Conservation (phyloP, 2,888 invertebrate genomes). For the Orthonychiurus folsomi region DNA sequence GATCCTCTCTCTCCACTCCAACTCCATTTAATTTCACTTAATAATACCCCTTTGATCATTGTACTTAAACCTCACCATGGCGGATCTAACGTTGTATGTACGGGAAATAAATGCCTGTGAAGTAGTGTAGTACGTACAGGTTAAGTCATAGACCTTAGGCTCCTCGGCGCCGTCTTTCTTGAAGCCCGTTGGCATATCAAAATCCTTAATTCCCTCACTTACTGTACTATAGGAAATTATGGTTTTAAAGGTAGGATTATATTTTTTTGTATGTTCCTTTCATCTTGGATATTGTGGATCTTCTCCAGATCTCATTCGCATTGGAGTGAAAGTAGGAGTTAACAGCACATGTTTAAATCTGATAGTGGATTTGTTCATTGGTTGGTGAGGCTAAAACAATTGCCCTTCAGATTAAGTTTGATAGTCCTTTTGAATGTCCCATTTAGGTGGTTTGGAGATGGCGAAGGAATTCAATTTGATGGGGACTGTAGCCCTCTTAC, state of each 20-base stretch:
- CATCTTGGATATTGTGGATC: background rate
- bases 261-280: background rate
- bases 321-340: background rate
- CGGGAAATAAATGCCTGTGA: background rate
- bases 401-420: background rate
- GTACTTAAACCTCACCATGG: background rate
- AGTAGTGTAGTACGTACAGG: background rate
- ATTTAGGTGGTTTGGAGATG: too few relatives aligned
- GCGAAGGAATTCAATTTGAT: too few relatives aligned
- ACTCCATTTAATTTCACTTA: constrained; percentile 26
- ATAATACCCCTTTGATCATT: constrained; percentile 20
- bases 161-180: background rate
- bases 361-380: background rate
- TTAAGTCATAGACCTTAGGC: background rate
- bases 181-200: background rate
- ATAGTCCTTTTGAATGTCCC: background rate
- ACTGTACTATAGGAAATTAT: background rate
- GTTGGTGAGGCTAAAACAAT: too few relatives aligned
- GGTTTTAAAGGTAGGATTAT: background rate
- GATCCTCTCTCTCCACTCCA: background rate
- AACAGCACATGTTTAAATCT: background rate
- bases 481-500: too few relatives aligned
- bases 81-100: background rate
- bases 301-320: background rate
- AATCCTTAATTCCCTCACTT: background rate